Evolutionary conservation across 2,113 vertebrate species (phyloP).

Genomic region (Silurus asotus): DNA sequence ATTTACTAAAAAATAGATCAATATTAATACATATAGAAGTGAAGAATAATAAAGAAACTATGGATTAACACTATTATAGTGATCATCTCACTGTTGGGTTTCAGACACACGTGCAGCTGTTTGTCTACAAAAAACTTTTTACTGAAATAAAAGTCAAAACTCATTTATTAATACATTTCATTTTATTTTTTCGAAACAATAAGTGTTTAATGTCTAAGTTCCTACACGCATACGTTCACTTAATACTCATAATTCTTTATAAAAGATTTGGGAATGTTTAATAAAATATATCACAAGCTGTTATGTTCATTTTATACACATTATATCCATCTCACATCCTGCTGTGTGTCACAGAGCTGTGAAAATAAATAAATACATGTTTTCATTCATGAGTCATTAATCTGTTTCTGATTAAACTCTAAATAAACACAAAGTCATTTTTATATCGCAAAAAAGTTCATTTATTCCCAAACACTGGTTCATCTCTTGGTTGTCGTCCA

Average conservation of each 20-base stretch:
- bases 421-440: not conserved
- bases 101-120: not conserved
- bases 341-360: not conserved
- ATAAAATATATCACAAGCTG: not conserved
- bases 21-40: no score
- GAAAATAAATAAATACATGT: not conserved
- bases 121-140: not conserved
- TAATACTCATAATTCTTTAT: not conserved
- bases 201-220: not conserved
- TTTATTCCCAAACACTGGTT: not conserved
- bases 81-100: not conserved
- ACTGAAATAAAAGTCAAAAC: not conserved
- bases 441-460: not conserved
- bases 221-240: not conserved
- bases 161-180: no score
- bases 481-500: not conserved
- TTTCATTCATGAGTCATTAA: not conserved
- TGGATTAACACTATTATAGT: no score
- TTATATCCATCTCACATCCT: not conserved
- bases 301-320: not conserved
- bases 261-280: not conserved
- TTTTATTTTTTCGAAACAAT: no score
- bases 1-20: no score
- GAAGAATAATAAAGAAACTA: no score
- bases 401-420: not conserved